Base-by-base conservation (phyloP, 2,113 vertebrate species). In the Lathamus discolor region DNA sequence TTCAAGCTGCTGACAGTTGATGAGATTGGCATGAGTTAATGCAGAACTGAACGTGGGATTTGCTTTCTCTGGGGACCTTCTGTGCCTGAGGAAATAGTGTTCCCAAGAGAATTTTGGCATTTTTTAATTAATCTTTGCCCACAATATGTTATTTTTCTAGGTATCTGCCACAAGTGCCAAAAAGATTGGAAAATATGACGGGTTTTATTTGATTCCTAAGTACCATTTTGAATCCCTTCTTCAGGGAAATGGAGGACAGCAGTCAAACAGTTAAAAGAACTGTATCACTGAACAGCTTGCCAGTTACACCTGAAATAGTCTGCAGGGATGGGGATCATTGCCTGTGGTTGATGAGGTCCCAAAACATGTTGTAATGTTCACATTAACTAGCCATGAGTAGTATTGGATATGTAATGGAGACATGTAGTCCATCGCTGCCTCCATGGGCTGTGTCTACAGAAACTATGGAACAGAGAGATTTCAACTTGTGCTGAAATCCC, bases 11-110 rank as follows among this genome's bases (percentile, higher is more conserved):
- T 83, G 62, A 33, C 24, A 51, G 46, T 10, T 75, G 75, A 83
- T 81, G 66, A 63, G 68, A 76, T 90, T 90, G 49, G 49, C 75
- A 73, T 89, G 64, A 73, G 37, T 59, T 92, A 84, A 78, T 9
- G 3, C 0, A 0, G 35, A 84, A 59, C 67, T 72, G 75, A 75
- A 55, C 18, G 7, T 68, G 46, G 75, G 80, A 80, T 92, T 81
- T 93, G 44, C 73, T 73, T 55, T 87, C 79, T 57, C 66, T 78
- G 90, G 74, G 48, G 70, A 75, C 57, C 48, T 88, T 41, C 37
- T 72, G 37, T 88, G 55, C 75, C 88, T 93, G 64, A 91, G 82
- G 68, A 94, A 83, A 72, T 55, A 57, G 18, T 85, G 78, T 74
- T 90, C 63, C n/a, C 78, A 43, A 55, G 41, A 66, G 37, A 67